Base-by-base conservation (phyloP, 2,113 vertebrate species). In the Cephalopholis sonnerati region DNA sequence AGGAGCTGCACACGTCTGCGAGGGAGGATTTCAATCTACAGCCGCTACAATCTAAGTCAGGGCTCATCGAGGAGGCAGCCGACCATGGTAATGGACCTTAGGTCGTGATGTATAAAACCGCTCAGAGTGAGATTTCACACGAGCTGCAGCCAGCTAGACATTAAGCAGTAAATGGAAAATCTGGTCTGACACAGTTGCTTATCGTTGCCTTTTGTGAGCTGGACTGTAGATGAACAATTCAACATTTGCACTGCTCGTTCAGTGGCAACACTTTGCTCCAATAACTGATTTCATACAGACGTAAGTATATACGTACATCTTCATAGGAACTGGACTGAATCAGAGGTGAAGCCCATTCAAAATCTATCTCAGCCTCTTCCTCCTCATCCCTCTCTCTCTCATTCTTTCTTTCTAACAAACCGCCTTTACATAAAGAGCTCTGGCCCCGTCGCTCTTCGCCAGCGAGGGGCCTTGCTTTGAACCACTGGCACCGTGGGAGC, bases 41-140 rank as follows among this genome's bases (percentile, higher is more conserved):
- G 54, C 53, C 8, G 8, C 64, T 46, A 71, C 29, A 18, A 0
- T 53, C 51, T 18, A 16, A 54, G 76, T 75, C 44, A 29, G 70
- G 90, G 54, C 61, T 82, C 81, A 83, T 88, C 65, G 29, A 66
- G 44, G 70, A 83, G 24, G 86, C 79, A 72, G 69, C 75, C 24
- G 51, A 75, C 59, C 67, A 0, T 6, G 32, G 54, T 51, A 16
- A 84, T 59, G 81, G 70, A 73, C 55, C 74, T 5, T 64, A 78
- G 84, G 76, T 27, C 10, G 41, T 54, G 84, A 79, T 22, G 69
- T 32, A 57, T 67, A 17, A 70, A 64, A 67, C 64, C 0, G 15
- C 22, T 78, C 25, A 0, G 11, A 46, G 39, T 7, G 46, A 66
- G 67, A 73, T 71, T 75, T 54, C 25, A 74, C 48, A 61, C 1